A percentile compares a stretch with the other conserved stretches of the same genome.
phyloP scores from a whole-genome alignment of 2,888 invertebrate genomes.

The Melanostoma mellinum region DNA sequence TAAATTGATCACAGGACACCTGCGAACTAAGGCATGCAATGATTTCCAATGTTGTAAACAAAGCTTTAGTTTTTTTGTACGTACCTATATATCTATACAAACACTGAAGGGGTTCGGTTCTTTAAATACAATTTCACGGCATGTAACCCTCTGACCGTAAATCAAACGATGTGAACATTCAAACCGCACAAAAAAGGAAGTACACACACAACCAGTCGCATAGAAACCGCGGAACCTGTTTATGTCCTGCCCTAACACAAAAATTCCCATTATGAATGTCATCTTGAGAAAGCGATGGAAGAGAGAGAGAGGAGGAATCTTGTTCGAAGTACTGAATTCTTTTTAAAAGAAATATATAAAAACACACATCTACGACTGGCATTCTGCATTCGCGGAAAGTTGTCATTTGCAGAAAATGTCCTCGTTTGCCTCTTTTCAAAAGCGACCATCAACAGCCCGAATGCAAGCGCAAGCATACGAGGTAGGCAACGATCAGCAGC shows the following conservation, averaged over 20 bases:
- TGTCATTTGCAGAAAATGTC: constrained; percentile 72
- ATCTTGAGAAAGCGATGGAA: constrained; percentile 34
- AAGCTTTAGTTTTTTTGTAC: constrained; percentile 14
- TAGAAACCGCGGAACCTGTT: constrained; percentile 4
- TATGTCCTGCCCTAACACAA: constrained; percentile 28
- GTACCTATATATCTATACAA: constrained; percentile 3
- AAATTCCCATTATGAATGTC: constrained; percentile 64
- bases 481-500: constrained; percentile 37
- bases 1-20: constrained; percentile 68
- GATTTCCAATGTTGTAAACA: constrained; percentile 49
- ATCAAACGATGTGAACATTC: constrained; percentile 56
- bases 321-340: background rate
- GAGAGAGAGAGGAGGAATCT: constrained; percentile 8
- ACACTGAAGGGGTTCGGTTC: constrained; percentile 11
- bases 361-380: constrained; percentile 42
- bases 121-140: constrained; percentile 37
- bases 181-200: background rate
- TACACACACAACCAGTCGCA: background rate
- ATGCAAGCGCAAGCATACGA: constrained; percentile 16
- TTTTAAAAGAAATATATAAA: constrained; percentile 39
- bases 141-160: constrained; percentile 46
- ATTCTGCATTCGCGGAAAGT: constrained; percentile 46
- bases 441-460: constrained; percentile 43
- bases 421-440: constrained; percentile 63
- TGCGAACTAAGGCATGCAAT: constrained; percentile 44